Base-by-base conservation (phyloP, 2,888 invertebrate species). In the Catocala fraxini region DNA sequence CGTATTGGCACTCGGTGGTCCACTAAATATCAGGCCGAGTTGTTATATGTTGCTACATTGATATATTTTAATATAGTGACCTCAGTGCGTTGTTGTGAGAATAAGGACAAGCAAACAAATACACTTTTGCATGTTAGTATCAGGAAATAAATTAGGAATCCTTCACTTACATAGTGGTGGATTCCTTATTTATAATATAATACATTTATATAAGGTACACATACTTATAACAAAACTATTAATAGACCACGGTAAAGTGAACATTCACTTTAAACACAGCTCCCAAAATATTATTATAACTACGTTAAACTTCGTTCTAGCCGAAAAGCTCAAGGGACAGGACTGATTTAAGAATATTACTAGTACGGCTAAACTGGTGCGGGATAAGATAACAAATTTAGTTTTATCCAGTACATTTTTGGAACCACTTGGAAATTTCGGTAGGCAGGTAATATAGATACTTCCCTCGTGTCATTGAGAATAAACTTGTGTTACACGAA, bases 401-500 rank as follows among this genome's bases (percentile, higher is more conserved):
- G 6, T 41, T 15, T 43, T 48, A 47, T 64, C 11, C 25, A 45
- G 48, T 15, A 48, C 4, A 10, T 55, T 48, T 42, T 48, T 43
- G 43, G 7, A 57, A 43, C 6, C 46, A 51, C 46, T 70, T 61
- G 12, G 9, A 46, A 66, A 64, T 59, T 49, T 42, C 48, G 42
- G 65, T 56, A 56, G 63, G 65, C 52, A 48, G 52, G 59, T 56
- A 53, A 61, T 56, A 63, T 39, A 53, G 34, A 53, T 43, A 59
- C 45, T 57, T 39, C 35, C 33, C 11, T 25, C 43, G 55, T 63
- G 64, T 65, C 59, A 65, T 56, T 12, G 55, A 53, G 61, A 66
- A 66, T 61, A 77, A 75, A 70, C 62, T 75, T 69, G 59, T 68
- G 56, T 70, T 63, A 51, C 51, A 45, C 49, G 43, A 64, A 68